Conservation (phyloP, 2,113 vertebrate species). For the Notiomystis cincta region DNA sequence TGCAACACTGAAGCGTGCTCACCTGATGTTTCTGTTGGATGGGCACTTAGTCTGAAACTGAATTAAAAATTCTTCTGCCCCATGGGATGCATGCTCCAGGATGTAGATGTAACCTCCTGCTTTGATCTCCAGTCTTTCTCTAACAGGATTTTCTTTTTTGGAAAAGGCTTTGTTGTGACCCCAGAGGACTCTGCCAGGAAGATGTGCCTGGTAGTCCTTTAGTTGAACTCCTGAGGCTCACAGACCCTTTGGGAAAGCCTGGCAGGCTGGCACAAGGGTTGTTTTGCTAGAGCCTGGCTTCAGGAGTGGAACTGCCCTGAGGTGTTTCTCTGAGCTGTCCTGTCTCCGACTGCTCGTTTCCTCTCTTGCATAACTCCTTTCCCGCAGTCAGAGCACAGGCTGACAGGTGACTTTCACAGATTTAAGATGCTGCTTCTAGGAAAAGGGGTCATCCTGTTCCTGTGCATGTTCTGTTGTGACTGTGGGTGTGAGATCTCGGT, state of each 20-base stretch:
- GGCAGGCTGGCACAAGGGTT: not conserved
- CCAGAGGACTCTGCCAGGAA: not conserved
- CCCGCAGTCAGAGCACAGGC: not conserved
- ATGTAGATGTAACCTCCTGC: constrained; percentile 6
- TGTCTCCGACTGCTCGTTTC: not conserved
- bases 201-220: not conserved
- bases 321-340: not conserved
- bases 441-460: not conserved
- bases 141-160: not conserved
- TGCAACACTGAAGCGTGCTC: not conserved
- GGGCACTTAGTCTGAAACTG: not conserved
- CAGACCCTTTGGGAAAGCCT: not conserved
- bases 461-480: not conserved
- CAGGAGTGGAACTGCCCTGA: not conserved
- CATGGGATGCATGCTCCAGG: not conserved
- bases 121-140: not conserved
- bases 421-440: not conserved
- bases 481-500: not conserved
- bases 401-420: not conserved
- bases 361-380: not conserved
- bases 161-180: not conserved
- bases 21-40: not conserved
- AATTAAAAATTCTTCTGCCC: not conserved
- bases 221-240: not conserved
- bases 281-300: not conserved